Conservation (phyloP, 2,797 vertebrate genomes). For the Myoxocephalus aenaeus region DNA sequence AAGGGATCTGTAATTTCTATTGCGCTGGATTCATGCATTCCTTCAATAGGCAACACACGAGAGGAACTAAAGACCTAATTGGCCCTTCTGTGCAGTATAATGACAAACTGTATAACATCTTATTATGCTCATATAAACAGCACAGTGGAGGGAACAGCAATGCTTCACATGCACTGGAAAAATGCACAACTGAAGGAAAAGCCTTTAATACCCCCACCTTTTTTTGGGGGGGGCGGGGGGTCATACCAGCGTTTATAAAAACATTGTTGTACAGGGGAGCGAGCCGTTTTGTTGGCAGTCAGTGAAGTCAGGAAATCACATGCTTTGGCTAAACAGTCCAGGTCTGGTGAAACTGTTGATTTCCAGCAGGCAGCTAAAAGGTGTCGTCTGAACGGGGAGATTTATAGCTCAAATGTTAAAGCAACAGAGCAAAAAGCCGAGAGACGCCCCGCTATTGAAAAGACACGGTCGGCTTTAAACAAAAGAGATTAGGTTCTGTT, state of each 20-base stretch:
- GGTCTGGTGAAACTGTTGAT: conserved; percentile 53
- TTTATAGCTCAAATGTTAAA: conserved; percentile 66
- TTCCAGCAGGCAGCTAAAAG: conserved; percentile 60
- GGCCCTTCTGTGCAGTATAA: conserved; percentile 43
- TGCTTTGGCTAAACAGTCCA: conserved; percentile 67
- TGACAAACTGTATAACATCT: conserved; percentile 54
- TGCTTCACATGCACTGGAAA: conserved; percentile 41
- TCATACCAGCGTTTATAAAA: conserved; percentile 62
- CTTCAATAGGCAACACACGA: conserved; percentile 25
- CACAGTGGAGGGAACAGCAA: conserved; percentile 41
- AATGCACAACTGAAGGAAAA: conserved; percentile 66
- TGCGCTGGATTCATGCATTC: background rate
- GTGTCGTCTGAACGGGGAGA: conserved; percentile 68
- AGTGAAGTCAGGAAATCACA: conserved; percentile 78
- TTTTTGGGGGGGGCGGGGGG: conserved; percentile 13
- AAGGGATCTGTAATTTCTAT: conserved; percentile 21
- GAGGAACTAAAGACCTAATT: conserved; percentile 48
- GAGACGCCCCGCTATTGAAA: conserved; percentile 15
- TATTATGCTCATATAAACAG: conserved; percentile 64
- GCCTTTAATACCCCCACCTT: conserved; percentile 58
- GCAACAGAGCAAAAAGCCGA: conserved; percentile 55
- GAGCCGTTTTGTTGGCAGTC: conserved; percentile 52
- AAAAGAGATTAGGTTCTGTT: conserved; percentile 32
- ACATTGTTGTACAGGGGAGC: conserved; percentile 32
- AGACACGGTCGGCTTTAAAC: conserved; percentile 19